A percentile compares a stretch with the other conserved stretches of the same genome.
Conservation (phyloP, 2,888 invertebrate genomes). For the Epistrophe grossulariae region DNA sequence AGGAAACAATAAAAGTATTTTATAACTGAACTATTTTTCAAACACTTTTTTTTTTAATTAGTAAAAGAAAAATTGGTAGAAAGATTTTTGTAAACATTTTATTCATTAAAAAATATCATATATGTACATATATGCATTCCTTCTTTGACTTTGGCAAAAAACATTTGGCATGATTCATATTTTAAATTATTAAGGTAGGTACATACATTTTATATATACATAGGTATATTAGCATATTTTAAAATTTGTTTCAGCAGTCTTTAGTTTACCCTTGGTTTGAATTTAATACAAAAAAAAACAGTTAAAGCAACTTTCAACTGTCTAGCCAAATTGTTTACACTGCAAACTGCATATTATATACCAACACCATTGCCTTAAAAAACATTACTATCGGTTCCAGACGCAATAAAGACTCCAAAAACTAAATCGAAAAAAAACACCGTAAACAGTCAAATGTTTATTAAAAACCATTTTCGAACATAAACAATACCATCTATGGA, state of each 20-base stretch:
- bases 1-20: too few species aligned
- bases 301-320: not conserved
- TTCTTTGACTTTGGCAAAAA: too few species aligned
- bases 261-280: not conserved
- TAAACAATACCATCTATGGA: slow-evolving; percentile 53
- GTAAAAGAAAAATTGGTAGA: too few species aligned
- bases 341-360: slow-evolving; percentile 35
- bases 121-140: too few species aligned
- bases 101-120: too few species aligned
- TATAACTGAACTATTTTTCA: too few species aligned
- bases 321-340: slow-evolving; percentile 21
- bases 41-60: too few species aligned
- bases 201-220: too few species aligned
- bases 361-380: slow-evolving; percentile 1
- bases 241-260: not conserved
- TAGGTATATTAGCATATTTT: not conserved
- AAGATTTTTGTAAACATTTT: too few species aligned
- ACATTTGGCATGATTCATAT: too few species aligned
- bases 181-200: too few species aligned
- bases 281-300: not conserved
- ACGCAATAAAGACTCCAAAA: slow-evolving; percentile 46
- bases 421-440: slow-evolving; percentile 2
- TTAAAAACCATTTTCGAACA: slow-evolving; percentile 67
- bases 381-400: slow-evolving; percentile 17
- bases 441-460: slow-evolving; percentile 53